Conservation (phyloP, 1,140 invertebrate species). For the Caenorhabditis brenneri region DNA sequence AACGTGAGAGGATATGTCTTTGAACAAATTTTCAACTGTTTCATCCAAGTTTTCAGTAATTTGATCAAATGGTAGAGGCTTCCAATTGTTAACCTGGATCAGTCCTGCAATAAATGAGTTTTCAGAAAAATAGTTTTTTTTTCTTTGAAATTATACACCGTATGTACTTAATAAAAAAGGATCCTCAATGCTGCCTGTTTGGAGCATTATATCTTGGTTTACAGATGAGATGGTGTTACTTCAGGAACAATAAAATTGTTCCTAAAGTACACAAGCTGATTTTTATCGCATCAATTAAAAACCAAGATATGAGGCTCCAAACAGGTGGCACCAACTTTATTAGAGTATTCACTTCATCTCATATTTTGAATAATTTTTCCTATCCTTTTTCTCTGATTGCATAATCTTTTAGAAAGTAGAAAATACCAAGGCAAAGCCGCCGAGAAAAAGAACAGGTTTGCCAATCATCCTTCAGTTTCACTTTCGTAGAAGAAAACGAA, state of each 20-base stretch:
- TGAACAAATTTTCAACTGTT: slow-evolving; percentile 56
- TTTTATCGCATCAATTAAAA: too few relatives aligned
- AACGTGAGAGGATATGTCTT: slow-evolving; percentile 55
- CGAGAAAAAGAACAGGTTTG: slow-evolving; percentile 41
- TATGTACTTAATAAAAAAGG: too few relatives aligned
- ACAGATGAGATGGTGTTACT: too few relatives aligned
- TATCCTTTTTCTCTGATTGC: slow-evolving; percentile 26
- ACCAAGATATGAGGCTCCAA: too few relatives aligned
- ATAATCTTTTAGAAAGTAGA: slow-evolving; percentile 30
- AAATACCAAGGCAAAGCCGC: not conserved
- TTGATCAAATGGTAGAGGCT: slow-evolving; percentile 56
- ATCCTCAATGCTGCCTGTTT: too few relatives aligned
- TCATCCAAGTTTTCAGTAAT: slow-evolving; percentile 59
- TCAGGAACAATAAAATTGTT: too few relatives aligned
- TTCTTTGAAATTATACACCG: too few relatives aligned
- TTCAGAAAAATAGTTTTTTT: not conserved
- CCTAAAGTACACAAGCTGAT: too few relatives aligned
- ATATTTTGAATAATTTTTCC: too few relatives aligned
- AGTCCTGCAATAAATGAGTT: slow-evolving; percentile 51
- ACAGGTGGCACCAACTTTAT: too few relatives aligned
- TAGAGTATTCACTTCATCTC: too few relatives aligned
- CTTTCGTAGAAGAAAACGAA: slow-evolving; percentile 1
- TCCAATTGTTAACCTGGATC: slow-evolving; percentile 61
- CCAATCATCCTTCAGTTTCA: not conserved
- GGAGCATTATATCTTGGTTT: too few relatives aligned